phyloP scores from a whole-genome alignment of 2,888 invertebrate species.

The Netelia melanura region DNA sequence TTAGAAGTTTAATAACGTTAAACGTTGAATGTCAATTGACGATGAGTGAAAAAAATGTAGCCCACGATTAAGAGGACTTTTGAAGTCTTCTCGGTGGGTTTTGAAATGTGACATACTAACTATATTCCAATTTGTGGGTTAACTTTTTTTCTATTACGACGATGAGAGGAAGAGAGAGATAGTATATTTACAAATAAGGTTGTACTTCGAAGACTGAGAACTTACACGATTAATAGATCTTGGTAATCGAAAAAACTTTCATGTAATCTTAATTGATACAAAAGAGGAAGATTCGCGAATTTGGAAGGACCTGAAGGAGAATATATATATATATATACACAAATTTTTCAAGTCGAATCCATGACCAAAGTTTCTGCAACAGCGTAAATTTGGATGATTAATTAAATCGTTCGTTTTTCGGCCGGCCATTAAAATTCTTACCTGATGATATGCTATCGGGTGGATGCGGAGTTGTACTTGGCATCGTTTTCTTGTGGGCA shows the following conservation, averaged over 20 bases:
- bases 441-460: conserved; percentile 75
- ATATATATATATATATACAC: conserved; percentile 9
- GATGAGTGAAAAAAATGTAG: conserved; percentile 29
- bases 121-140: conserved; percentile 55
- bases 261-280: conserved; percentile 53
- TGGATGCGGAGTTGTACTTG: conserved; percentile 74
- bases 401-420: conserved; percentile 15
- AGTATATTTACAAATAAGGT: conserved; percentile 68
- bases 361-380: conserved; percentile 78
- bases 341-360: conserved; percentile 73
- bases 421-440: conserved; percentile 61
- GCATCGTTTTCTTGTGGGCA: conserved; percentile 78
- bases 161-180: conserved; percentile 46
- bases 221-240: conserved; percentile 63
- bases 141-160: conserved; percentile 15
- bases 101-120: conserved; percentile 33
- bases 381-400: conserved; percentile 60
- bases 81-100: conserved; percentile 40
- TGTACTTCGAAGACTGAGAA: conserved; percentile 67
- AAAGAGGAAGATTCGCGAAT: conserved; percentile 61
- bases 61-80: conserved; percentile 43
- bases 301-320: conserved; percentile 15
- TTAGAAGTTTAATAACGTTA: conserved; percentile 58
- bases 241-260: conserved; percentile 54
- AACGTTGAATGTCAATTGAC: conserved; percentile 52